Evolutionary conservation across 2,888 invertebrate genomes (phyloP).

Genomic region (Caenorhabditis wallacei): DNA sequence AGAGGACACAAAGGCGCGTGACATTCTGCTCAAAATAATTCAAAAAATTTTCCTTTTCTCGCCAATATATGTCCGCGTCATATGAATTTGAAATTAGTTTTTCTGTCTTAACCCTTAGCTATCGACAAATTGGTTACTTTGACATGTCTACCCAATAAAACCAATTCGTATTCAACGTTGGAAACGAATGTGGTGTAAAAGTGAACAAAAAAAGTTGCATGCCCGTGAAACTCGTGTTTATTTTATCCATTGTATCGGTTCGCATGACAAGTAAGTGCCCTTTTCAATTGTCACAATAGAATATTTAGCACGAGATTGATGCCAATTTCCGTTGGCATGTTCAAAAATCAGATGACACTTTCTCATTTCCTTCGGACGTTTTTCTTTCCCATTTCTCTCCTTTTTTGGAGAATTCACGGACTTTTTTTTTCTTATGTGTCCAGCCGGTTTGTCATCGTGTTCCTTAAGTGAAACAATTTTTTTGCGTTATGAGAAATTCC

Average conservation of each 20-base stretch:
- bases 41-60: too few relatives aligned
- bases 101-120: too few relatives aligned
- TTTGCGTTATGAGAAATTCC: neutral
- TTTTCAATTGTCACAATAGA: neutral
- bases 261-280: slow-evolving; percentile 3
- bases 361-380: neutral
- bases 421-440: neutral
- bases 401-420: neutral
- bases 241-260: slow-evolving; percentile 31
- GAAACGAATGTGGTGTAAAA: neutral
- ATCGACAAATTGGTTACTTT: too few relatives aligned
- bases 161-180: neutral
- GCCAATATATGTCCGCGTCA: too few relatives aligned
- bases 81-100: too few relatives aligned
- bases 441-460: slow-evolving; percentile 20
- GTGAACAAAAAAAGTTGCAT: neutral
- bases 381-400: neutral
- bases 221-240: neutral
- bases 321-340: neutral
- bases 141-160: neutral
- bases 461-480: slow-evolving; percentile 12
- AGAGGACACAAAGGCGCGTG: too few relatives aligned
- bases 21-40: too few relatives aligned
- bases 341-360: neutral
- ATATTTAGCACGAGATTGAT: neutral